phyloP scores from a whole-genome alignment of 2,888 invertebrate genomes.

The Apotomis betuletana region DNA sequence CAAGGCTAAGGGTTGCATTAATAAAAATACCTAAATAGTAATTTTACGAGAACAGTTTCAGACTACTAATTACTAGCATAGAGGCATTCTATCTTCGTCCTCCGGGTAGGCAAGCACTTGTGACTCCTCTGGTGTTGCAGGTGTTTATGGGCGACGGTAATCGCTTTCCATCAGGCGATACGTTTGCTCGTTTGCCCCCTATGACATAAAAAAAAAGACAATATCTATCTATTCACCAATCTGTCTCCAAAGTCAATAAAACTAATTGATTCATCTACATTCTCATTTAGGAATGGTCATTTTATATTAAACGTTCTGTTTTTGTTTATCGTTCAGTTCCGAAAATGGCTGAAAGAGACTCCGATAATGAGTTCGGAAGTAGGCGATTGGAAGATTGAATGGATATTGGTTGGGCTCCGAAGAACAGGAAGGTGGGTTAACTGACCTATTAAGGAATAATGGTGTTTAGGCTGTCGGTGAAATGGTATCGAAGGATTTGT shows the following conservation, averaged over 20 bases:
- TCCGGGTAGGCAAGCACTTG: too few relatives aligned
- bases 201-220: too few relatives aligned
- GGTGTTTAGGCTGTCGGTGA: constrained; percentile 7
- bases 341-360: constrained; percentile 14
- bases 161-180: too few relatives aligned
- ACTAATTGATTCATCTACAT: neutral
- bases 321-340: constrained; percentile 12
- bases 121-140: too few relatives aligned
- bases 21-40: too few relatives aligned
- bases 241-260: neutral
- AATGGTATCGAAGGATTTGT: constrained; percentile 1
- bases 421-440: constrained; percentile 22
- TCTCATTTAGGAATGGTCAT: neutral
- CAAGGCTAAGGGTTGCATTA: too few relatives aligned
- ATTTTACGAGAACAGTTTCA: too few relatives aligned
- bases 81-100: too few relatives aligned
- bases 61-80: too few relatives aligned
- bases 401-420: constrained; percentile 35
- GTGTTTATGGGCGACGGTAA: too few relatives aligned
- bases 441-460: constrained; percentile 24
- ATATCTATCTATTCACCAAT: neutral
- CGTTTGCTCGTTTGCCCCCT: too few relatives aligned
- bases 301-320: constrained; percentile 4
- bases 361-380: constrained; percentile 30
- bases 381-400: constrained; percentile 34